Base-by-base conservation (phyloP, 2,113 vertebrate species). In the Dermatemys mawii region DNA sequence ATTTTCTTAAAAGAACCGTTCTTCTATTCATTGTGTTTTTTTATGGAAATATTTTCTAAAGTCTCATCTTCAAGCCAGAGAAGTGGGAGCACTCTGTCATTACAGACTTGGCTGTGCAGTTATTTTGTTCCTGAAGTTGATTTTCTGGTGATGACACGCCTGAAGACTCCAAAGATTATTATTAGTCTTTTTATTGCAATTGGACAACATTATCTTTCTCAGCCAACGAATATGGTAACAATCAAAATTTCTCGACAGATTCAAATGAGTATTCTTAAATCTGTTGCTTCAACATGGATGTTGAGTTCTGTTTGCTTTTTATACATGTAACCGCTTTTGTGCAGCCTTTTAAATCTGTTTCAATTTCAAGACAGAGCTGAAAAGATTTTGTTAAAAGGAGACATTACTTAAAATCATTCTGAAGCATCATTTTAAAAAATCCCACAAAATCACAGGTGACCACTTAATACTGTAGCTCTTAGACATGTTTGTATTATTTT, bases 401-500 rank as follows among this genome's bases (percentile, higher is more conserved):
- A 85, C 51, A 35, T 92, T 86, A 83, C 87, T 96, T 95, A 96
- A 94, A 93, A 93, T 88, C 49, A 84, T 93, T 90, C 94, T 86
- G 81, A 94, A n/a, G 50, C 93, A 93, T 81, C 87, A 29, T 93
- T 94, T 96, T 9, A 22, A 60, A 95, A 94, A 96, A 91, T 86
- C 91, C 93, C 88, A 96, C 88, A 96, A 93, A 92, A 87, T 96
- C 94, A 90, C 92, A 92, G 96, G 91, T 95, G 95, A 93, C 96
- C 92, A 93, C 90, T 97, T 97, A 96, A 92, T 88, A 70, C 90
- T 85, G 90, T 78, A 92, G 95, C 94, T 97, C 95, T 96, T 92
- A 2, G 2, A 96, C 96, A 86, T 95, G 92, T 95, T 97, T 94
- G 95, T 80, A 84, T 93, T 86, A 83, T 95, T 97, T 96, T 92